phyloP scores from a whole-genome alignment of 2,888 invertebrate genomes.

The Polylopha cassiicola region DNA sequence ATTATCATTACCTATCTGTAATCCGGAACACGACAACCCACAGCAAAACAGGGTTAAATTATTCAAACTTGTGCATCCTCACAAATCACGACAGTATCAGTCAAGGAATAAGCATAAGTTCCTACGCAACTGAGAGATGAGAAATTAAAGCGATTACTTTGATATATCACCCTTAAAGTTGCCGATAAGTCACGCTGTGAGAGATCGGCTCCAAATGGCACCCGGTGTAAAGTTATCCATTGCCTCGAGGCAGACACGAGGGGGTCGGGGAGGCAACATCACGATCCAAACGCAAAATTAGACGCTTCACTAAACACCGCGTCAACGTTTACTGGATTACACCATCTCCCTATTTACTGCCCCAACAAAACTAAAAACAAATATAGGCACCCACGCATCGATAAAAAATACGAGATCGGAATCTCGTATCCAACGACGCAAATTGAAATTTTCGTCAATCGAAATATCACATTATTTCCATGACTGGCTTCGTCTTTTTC shows the following conservation, averaged over 20 bases:
- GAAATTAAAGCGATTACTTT: slow-evolving; percentile 76
- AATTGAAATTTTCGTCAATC: slow-evolving; percentile 21
- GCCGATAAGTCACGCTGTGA: slow-evolving; percentile 70
- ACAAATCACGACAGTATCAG: slow-evolving; percentile 54
- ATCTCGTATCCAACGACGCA: slow-evolving; percentile 9
- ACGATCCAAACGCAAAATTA: slow-evolving; percentile 44
- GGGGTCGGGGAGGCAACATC: slow-evolving; percentile 27
- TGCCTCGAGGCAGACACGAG: slow-evolving; percentile 44
- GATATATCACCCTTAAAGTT: slow-evolving; percentile 73
- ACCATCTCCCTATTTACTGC: slow-evolving; percentile 19
- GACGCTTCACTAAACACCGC: slow-evolving; percentile 37
- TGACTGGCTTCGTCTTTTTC: slow-evolving; percentile 19
- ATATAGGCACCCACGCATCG: slow-evolving; percentile 1
- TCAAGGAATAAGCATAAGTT: slow-evolving; percentile 63
- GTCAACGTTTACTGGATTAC: slow-evolving; percentile 25
- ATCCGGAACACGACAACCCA: no score
- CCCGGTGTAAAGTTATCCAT: slow-evolving; percentile 69
- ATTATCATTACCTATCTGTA: no score
- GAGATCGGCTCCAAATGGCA: slow-evolving; percentile 70
- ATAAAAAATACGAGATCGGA: neutral
- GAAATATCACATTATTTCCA: slow-evolving; percentile 22
- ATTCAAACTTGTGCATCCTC: slow-evolving; percentile 27
- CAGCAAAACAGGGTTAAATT: neutral
- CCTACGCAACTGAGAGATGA: slow-evolving; percentile 65
- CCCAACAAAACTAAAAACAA: slow-evolving; percentile 5